A percentile compares a stretch with the other conserved stretches of the same genome.
These are phyloP conservation scores for Parazoanthus atlanticus DNA, from an alignment of 92 coral and sea anemone genomes.

Conservation along the genomic window DNA sequence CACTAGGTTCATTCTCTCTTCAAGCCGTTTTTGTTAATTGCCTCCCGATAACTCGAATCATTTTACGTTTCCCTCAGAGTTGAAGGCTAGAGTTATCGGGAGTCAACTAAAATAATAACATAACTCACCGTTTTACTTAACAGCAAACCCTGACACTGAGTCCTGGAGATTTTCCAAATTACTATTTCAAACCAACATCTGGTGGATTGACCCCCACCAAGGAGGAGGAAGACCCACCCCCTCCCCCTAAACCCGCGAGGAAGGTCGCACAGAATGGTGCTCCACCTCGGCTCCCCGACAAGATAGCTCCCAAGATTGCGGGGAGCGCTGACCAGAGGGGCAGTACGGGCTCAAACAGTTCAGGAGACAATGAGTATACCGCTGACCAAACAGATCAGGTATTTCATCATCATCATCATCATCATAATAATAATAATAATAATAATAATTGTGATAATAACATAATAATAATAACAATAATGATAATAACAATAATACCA, in stretches of 20 bases:
- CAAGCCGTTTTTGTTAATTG: no score
- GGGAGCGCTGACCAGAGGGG: conserved; percentile 61
- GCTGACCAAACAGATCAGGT: conserved; percentile 35
- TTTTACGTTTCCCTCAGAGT: background rate
- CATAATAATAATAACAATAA: no score
- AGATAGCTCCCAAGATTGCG: conserved; percentile 58
- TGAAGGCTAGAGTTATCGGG: no score
- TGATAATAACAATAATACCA: no score
- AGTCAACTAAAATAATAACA: background rate
- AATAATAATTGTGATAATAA: no score
- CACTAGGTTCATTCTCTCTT: no score
- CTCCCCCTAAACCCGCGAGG: conserved; percentile 43
- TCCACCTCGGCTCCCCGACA: conserved; percentile 76
- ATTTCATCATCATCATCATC: background rate
- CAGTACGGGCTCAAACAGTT: conserved; percentile 76
- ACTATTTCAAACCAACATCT: conserved; percentile 4
- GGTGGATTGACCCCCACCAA: conserved; percentile 20
- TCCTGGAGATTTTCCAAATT: conserved; percentile 35
- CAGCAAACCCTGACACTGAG: conserved; percentile 41
- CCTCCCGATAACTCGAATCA: no score
- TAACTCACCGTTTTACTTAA: background rate
- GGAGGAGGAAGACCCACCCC: conserved; percentile 41
- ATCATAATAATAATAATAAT: background rate
- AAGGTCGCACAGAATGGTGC: conserved; percentile 27
- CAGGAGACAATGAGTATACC: conserved; percentile 47